Evolutionary conservation across 2,888 invertebrate genomes (phyloP), one percentile per base, ranked within the genome.

Genomic region (Hoplodrina ambigua): DNA sequence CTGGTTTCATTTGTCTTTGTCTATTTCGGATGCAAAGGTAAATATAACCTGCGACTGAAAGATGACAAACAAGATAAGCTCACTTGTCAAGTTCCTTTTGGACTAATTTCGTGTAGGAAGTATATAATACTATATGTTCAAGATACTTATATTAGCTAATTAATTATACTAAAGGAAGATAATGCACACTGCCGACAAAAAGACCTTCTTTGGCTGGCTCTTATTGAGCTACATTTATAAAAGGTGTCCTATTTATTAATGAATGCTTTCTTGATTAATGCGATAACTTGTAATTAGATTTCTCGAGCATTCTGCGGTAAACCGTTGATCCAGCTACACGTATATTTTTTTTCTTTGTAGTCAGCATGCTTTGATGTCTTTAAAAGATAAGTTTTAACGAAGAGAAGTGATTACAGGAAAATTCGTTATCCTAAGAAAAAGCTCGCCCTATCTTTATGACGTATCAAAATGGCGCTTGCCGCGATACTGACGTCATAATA

Each of bases 381-480:
- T 46, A 46, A 55, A 25, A 63, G n/a, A 41, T 19, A 17, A 15
- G 2, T 41, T 59, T 37, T 37, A 46, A 49, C 37, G 41, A 46
- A 66, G 33, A 41, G n/a, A 57, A 53, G 13, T 64, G 75, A 60
- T 63, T 54, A 49, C n/a, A 62, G 49, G 82, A 61, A 73, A 84
- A 77, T 87, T 78, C 50, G 19, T 67, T 55, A 72, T 63, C 46
- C 46, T 52, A 11, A 17, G 25, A 30, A 49, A 33, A 72, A 65
- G 54, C 75, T 83, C 72, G 59, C 60, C 81, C 87, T 90, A 89
- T 88, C 88, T 88, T 85, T 87, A 89, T 86, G 85, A 85, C 85
- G 85, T 86, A 88, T 87, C 86, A 69, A 74, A 81, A 82, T 75
- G 69, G 70, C 72, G 73, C 74, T 67, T 67, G 55, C 77, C 69